A percentile compares a stretch with the other conserved stretches of the same genome.
Conservation (phyloP, 2,888 invertebrate genomes). For the Lysandra bellargus region DNA sequence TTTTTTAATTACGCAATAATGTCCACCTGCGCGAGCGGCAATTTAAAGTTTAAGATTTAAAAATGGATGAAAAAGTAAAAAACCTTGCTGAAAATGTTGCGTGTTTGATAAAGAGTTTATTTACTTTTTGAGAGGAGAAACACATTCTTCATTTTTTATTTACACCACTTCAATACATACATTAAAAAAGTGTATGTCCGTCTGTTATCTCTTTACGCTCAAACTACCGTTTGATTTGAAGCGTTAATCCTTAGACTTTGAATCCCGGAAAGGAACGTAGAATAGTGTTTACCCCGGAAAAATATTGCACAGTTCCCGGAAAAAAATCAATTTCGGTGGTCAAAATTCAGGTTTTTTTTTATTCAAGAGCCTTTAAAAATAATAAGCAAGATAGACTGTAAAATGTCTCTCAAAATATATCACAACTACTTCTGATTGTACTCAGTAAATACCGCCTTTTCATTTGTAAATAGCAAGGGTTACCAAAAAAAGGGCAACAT, state of each 20-base stretch:
- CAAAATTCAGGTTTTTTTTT: too few species aligned
- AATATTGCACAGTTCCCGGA: too few species aligned
- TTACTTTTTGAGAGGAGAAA: not conserved
- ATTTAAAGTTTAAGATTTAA: conserved; percentile 15
- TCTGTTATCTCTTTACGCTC: too few species aligned
- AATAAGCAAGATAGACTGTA: too few species aligned
- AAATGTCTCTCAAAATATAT: not conserved
- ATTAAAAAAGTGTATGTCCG: too few species aligned
- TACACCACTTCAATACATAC: not conserved
- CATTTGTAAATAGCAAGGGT: conserved; percentile 23
- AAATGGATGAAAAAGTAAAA: conserved; percentile 11
- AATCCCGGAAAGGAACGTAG: too few species aligned
- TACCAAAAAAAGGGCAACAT: conserved; percentile 39
- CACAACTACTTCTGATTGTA: not conserved
- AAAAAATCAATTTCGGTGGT: too few species aligned
- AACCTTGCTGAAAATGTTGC: not conserved
- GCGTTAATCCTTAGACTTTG: too few species aligned
- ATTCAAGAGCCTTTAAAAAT: too few species aligned
- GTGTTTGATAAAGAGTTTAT: not conserved
- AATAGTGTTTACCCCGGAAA: too few species aligned
- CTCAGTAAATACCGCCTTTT: not conserved
- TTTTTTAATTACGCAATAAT: conserved; percentile 25
- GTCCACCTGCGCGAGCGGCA: conserved; percentile 18
- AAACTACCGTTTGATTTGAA: too few species aligned
- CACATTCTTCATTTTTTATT: not conserved